phyloP scores from a whole-genome alignment of 92 coral and sea anemone genomes.

The Phenganax stokvisi region DNA sequence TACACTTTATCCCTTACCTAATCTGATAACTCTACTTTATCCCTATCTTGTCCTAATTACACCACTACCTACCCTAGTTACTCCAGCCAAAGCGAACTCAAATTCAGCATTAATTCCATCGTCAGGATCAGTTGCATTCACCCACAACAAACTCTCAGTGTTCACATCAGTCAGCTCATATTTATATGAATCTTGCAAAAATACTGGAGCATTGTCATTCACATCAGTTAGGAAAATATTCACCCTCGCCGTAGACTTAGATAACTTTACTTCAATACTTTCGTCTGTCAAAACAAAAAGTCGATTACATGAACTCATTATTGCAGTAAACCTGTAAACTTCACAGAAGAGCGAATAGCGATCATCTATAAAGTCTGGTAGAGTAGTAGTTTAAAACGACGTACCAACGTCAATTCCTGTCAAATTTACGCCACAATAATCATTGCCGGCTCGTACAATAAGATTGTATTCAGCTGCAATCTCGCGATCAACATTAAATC shows the following conservation, averaged over 20 bases:
- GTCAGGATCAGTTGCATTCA: constrained; percentile 72
- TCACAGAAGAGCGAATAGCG: no score
- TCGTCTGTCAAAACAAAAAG: constrained; percentile 42
- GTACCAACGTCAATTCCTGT: constrained; percentile 45
- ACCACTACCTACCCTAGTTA: constrained; percentile 57
- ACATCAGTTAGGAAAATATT: constrained; percentile 61
- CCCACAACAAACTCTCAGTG: constrained; percentile 48
- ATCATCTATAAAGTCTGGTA: no score
- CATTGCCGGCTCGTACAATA: constrained; percentile 77
- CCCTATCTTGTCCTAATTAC: not conserved
- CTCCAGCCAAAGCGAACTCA: constrained; percentile 62
- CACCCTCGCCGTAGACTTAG: constrained; percentile 62
- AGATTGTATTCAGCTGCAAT: constrained; percentile 49
- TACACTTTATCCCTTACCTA: not conserved
- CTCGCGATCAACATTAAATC: constrained; percentile 72
- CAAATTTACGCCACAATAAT: constrained; percentile 65
- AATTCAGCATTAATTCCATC: constrained; percentile 68
- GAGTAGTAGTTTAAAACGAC: not conserved
- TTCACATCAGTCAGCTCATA: constrained; percentile 48
- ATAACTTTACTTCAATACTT: constrained; percentile 44
- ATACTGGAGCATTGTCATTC: constrained; percentile 83
- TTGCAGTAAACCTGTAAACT: no score
- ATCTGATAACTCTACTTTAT: no score
- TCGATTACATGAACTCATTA: not conserved
- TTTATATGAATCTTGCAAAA: constrained; percentile 47